A percentile compares a stretch with the other conserved stretches of the same genome.
Conservation (phyloP, 2,888 invertebrate genomes). For the Diaprepes abbreviatus region DNA sequence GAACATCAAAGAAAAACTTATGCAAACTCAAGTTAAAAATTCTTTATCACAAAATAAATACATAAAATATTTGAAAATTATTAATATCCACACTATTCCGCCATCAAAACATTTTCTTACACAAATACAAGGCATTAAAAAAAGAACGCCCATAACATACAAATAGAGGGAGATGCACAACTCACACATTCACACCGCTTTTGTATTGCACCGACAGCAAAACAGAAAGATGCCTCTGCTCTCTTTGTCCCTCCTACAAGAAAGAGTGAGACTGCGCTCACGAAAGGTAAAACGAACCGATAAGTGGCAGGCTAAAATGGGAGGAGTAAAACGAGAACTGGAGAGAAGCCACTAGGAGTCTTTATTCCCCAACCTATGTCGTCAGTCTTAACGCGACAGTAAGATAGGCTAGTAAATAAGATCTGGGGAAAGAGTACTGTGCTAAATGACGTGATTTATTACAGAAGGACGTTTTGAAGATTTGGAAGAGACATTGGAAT, state of each 20-base stretch:
- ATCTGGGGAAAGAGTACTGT: background rate
- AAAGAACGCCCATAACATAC: constrained; percentile 39
- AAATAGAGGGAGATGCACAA: constrained; percentile 26
- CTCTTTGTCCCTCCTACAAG: constrained; percentile 60
- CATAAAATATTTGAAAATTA: constrained; percentile 5
- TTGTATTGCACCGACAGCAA: constrained; percentile 49
- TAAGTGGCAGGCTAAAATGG: constrained; percentile 64
- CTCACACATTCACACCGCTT: constrained; percentile 43
- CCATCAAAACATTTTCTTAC: constrained; percentile 40
- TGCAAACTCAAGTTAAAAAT: too few relatives aligned
- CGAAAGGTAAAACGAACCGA: constrained; percentile 60
- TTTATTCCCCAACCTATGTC: constrained; percentile 57
- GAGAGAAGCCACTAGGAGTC: constrained; percentile 58
- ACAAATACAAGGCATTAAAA: constrained; percentile 35
- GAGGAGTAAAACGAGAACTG: constrained; percentile 63
- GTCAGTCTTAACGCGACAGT: constrained; percentile 61
- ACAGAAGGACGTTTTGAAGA: background rate
- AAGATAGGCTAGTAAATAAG: constrained; percentile 25
- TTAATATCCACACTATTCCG: constrained; percentile 23
- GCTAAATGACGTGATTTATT: background rate
- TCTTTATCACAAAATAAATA: background rate
- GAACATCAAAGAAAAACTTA: too few relatives aligned
- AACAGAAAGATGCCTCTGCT: constrained; percentile 51
- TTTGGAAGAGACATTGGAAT: background rate
- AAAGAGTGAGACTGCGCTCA: constrained; percentile 18